Percentiles rank a stretch among this genome's conserved stretches.
Conservation (phyloP, 2,888 invertebrate species). For the Leucophenga montana region DNA sequence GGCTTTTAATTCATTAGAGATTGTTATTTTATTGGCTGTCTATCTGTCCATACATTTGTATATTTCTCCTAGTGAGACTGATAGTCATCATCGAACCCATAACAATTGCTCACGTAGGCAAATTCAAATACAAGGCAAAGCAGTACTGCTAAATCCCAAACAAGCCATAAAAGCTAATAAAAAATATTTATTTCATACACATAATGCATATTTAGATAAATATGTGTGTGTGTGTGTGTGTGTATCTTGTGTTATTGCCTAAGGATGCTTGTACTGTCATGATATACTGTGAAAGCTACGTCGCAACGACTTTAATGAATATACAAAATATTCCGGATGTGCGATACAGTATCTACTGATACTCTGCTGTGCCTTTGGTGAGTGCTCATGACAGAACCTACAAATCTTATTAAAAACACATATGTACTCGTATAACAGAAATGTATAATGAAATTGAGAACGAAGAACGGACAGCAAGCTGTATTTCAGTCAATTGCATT, state of each 20-base stretch:
- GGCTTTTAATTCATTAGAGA: constrained; percentile 28
- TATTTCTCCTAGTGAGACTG: not conserved
- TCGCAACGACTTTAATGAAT: not conserved
- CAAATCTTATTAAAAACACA: constrained; percentile 27
- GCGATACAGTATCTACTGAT: not conserved
- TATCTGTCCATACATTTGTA: not conserved
- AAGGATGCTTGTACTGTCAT: not conserved
- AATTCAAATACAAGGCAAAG: not conserved
- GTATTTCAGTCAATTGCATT: constrained; percentile 14
- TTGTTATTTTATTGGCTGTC: constrained; percentile 11
- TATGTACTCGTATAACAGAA: not conserved
- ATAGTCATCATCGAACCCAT: constrained; percentile 19
- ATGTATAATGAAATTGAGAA: not conserved
- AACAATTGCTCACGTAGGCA: constrained; percentile 18
- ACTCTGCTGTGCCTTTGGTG: not conserved
- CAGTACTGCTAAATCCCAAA: constrained; percentile 9
- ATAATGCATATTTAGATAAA: constrained; percentile 55
- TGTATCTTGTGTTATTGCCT: constrained; percentile 49
- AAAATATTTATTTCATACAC: constrained; percentile 41
- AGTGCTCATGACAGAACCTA: not conserved
- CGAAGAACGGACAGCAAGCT: not conserved
- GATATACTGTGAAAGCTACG: not conserved
- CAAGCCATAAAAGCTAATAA: constrained; percentile 17
- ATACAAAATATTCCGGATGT: too few species aligned
- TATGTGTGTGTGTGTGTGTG: too few species aligned